Percentiles rank a stretch among this genome's conserved stretches.
Conservation (phyloP, 1,140 invertebrate genomes). For the Aphelinus atriplicis region DNA sequence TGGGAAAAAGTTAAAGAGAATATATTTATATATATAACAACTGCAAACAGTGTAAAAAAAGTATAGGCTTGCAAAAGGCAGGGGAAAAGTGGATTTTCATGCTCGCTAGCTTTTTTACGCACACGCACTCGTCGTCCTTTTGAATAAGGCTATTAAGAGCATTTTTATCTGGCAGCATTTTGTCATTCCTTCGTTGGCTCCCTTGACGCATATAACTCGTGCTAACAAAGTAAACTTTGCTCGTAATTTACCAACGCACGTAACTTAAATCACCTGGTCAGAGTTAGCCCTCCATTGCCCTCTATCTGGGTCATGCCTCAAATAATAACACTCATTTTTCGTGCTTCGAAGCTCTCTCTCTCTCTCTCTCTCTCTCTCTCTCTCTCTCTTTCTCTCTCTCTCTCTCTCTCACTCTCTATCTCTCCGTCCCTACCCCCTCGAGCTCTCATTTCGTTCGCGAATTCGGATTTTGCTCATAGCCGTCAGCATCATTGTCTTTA, state of each 20-base stretch:
- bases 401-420: constrained; percentile 18
- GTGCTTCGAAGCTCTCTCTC: not conserved
- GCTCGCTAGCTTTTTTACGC: constrained; percentile 14
- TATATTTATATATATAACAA: too few relatives aligned
- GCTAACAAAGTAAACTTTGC: constrained; percentile 21
- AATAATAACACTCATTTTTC: too few relatives aligned
- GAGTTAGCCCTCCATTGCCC: not conserved
- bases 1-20: too few relatives aligned
- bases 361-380: not conserved
- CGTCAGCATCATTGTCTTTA: too few relatives aligned
- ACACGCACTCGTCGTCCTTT: constrained; percentile 40
- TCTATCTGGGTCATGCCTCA: not conserved
- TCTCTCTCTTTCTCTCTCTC: constrained; percentile 14
- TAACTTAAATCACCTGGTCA: constrained; percentile 39
- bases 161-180: constrained; percentile 18
- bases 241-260: constrained; percentile 43
- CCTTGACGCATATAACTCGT: not conserved
- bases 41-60: not conserved
- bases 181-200: constrained; percentile 16
- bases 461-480: too few relatives aligned
- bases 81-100: constrained; percentile 37
- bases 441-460: too few relatives aligned
- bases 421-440: constrained; percentile 2
- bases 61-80: constrained; percentile 8
- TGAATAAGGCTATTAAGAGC: constrained; percentile 46